Evolutionary conservation across 2,797 vertebrate genomes (phyloP).

Genomic region (Choloepus didactylus): DNA sequence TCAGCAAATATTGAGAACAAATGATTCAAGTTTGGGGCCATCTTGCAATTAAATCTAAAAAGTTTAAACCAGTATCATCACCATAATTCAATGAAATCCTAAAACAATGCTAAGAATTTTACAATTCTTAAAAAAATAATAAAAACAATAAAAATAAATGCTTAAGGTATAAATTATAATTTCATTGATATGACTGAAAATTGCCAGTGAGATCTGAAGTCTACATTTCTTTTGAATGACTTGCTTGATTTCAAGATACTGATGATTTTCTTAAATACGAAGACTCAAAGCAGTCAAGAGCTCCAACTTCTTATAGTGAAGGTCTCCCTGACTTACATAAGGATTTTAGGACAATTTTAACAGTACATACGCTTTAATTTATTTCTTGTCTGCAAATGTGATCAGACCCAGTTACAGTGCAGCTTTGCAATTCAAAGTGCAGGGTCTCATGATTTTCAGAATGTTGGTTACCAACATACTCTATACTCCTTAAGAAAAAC

Average conservation of each 20-base stretch:
- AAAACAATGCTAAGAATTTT: slow-evolving; percentile 41
- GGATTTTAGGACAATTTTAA: slow-evolving; percentile 15
- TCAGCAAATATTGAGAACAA: not conserved
- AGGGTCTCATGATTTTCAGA: slow-evolving; percentile 10
- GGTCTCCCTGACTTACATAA: not conserved
- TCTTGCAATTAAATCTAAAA: slow-evolving; percentile 62
- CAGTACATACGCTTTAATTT: not conserved
- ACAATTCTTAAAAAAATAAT: too few species aligned
- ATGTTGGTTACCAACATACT: not conserved
- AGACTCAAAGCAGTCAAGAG: not conserved
- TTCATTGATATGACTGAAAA: not conserved
- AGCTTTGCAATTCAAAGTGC: not conserved
- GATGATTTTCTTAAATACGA: slow-evolving; percentile 33
- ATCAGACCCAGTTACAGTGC: not conserved
- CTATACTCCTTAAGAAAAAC: slow-evolving; percentile 46
- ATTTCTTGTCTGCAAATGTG: slow-evolving; percentile 47
- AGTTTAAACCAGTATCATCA: not conserved
- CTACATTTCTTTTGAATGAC: slow-evolving; percentile 39
- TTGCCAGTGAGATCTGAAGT: not conserved
- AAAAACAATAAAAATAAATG: slow-evolving; percentile 44
- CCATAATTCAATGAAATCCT: slow-evolving; percentile 22
- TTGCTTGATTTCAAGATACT: slow-evolving; percentile 6
- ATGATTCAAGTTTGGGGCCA: not conserved
- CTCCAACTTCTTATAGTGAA: not conserved
- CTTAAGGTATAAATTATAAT: not conserved